These are phyloP conservation scores for Diarsia mendica DNA, from an alignment of 2,888 invertebrate genomes.

Conservation along the genomic window DNA sequence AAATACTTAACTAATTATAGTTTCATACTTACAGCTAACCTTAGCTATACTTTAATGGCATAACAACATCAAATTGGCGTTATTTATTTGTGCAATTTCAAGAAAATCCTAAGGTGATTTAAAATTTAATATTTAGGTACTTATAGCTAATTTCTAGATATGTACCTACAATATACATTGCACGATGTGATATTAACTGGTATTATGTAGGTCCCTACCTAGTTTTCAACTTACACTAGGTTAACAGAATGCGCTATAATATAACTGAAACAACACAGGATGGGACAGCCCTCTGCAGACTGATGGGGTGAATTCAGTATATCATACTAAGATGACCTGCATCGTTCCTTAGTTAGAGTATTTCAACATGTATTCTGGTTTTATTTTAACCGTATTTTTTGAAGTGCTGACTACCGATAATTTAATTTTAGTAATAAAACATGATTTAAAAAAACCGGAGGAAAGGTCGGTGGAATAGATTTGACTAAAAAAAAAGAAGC, in stretches of 20 bases:
- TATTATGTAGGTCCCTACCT: constrained; percentile 8
- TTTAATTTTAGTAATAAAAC: no score
- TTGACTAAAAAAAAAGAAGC: no score
- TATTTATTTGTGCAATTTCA: constrained; percentile 59
- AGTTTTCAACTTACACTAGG: constrained; percentile 1
- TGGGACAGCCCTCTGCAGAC: no score
- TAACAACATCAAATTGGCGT: constrained; percentile 70
- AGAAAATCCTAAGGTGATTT: constrained; percentile 37
- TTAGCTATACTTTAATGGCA: constrained; percentile 34
- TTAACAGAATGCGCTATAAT: not conserved
- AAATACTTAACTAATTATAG: not conserved
- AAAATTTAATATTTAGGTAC: constrained; percentile 22
- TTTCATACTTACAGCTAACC: constrained; percentile 5
- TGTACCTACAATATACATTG: constrained; percentile 42
- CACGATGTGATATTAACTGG: constrained; percentile 8
- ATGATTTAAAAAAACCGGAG: no score
- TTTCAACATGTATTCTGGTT: no score
- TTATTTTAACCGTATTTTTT: no score
- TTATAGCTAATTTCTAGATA: constrained; percentile 19
- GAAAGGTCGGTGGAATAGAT: no score
- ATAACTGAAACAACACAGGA: not conserved
- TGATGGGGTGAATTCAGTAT: no score
- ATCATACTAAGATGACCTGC: no score
- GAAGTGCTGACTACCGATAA: no score
- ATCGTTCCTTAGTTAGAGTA: no score